These are phyloP conservation scores for Actinia equina DNA, from an alignment of 64 coral and sea anemone genomes.

Conservation along the genomic window DNA sequence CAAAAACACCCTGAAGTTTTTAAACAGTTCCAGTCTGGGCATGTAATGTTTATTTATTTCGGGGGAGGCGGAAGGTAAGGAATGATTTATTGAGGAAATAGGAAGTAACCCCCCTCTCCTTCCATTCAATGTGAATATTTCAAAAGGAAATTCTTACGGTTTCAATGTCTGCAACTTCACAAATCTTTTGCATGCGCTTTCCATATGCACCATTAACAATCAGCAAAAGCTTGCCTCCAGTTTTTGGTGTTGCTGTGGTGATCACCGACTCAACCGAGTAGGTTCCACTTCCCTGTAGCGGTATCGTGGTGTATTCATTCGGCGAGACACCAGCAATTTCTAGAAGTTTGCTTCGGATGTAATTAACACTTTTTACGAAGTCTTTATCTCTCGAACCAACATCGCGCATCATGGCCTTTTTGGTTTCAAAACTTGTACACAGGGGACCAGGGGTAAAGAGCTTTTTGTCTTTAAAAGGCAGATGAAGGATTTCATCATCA, in stretches of 20 bases:
- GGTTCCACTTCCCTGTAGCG: slow-evolving; percentile 82
- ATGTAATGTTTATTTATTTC: no score
- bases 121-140: no score
- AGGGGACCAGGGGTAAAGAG: slow-evolving; percentile 95
- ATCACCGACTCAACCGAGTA: slow-evolving; percentile 85
- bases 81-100: no score
- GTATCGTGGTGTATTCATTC: slow-evolving; percentile 66
- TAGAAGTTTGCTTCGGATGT: slow-evolving; percentile 74
- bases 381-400: slow-evolving; percentile 92
- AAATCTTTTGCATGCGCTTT: slow-evolving; percentile 85
- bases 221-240: slow-evolving; percentile 72
- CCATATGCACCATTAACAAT: slow-evolving; percentile 96
- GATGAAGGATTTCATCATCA: neutral
- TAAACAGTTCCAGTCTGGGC: no score
- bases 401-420: slow-evolving; percentile 85
- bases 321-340: slow-evolving; percentile 81
- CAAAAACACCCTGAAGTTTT: no score
- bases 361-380: slow-evolving; percentile 80
- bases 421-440: slow-evolving; percentile 70
- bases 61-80: no score
- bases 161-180: slow-evolving; percentile 86
- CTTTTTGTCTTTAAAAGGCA: slow-evolving; percentile 76
- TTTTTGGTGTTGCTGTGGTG: slow-evolving; percentile 73
- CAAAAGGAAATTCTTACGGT: slow-evolving; percentile 42
- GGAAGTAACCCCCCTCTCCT: no score